These are phyloP conservation scores for Rhagophthalmus giganteus DNA, from an alignment of 2,888 invertebrate genomes.

Conservation along the genomic window DNA sequence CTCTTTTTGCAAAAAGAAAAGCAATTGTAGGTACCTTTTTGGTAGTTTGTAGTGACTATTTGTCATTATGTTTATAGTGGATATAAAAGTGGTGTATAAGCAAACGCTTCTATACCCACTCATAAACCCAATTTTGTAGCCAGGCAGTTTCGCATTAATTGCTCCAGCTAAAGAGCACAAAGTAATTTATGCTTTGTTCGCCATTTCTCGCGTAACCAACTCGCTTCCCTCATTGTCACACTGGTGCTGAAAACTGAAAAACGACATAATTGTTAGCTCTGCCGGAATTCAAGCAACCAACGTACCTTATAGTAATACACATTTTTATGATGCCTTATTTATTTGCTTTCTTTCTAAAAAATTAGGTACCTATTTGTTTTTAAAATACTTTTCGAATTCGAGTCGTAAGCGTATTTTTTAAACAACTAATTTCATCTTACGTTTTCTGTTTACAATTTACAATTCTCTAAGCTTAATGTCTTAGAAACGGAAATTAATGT, in stretches of 20 bases:
- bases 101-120: conserved; percentile 9
- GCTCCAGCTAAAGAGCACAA: conserved; percentile 20
- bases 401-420: too few species aligned
- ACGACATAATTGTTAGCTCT: conserved; percentile 21
- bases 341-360: background rate
- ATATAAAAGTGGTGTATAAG: conserved; percentile 13
- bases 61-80: conserved; percentile 13
- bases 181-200: conserved; percentile 20
- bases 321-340: too few species aligned
- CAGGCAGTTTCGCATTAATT: conserved; percentile 22
- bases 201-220: conserved; percentile 18
- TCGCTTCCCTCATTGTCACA: conserved; percentile 16
- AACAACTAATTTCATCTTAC: too few species aligned
- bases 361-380: background rate
- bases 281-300: conserved; percentile 17
- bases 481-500: too few species aligned
- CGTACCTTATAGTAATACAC: conserved; percentile 16
- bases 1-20: background rate
- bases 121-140: conserved; percentile 20
- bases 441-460: too few species aligned
- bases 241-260: conserved; percentile 16
- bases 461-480: too few species aligned
- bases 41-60: conserved; percentile 13
- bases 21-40: conserved; percentile 13
- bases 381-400: background rate